Evolutionary conservation across 1,140 invertebrate species (phyloP), one percentile per base, ranked within the genome.

Genomic region (Brachionus manjavacas): DNA sequence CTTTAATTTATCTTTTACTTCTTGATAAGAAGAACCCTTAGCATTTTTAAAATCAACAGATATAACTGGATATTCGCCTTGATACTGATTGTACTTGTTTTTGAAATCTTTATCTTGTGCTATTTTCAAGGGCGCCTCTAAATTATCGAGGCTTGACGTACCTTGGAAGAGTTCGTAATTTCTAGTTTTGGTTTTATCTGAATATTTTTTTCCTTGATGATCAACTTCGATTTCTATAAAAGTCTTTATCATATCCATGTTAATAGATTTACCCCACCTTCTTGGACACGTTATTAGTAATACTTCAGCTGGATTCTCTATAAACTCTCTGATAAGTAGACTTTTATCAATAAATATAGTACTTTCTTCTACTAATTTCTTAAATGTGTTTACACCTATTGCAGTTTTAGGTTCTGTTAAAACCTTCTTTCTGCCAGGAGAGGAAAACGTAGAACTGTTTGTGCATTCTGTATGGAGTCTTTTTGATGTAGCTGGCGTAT

Each of bases 181-280:
- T 20, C 70, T 74, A 74, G 70, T 74, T 74, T 20, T 74, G 16
- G 70, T 74, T 74, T 74, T 74, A 46, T 74, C 70, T 11, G 70
- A 25, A 74, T 74, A 74, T 74, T 74, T 74, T 25, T 74, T 74
- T 31, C 70, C 70, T 25, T 74, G 28, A 39, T 28, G 16, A 74
- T 74, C 70, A 74, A 74, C 28, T 74, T 74, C 70, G 16, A 74
- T 74, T 28, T 74, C 70, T 74, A 74, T 39, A 74, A 74, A 74
- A 31, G 70, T 74, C 28, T 74, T 39, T 2, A 74, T 74, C 70
- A 74, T 74, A 74, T 74, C 70, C 70, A 74, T 74, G 70, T 74
- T 74, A 74, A 31, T 28, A 74, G 70, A 74, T 74, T 74, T 74
- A 35, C 70, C 70, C 16, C 4, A 74, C 12, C 70, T 20, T 74